Conservation (phyloP, 1,140 invertebrate species). For the Steinernema feltiae region DNA sequence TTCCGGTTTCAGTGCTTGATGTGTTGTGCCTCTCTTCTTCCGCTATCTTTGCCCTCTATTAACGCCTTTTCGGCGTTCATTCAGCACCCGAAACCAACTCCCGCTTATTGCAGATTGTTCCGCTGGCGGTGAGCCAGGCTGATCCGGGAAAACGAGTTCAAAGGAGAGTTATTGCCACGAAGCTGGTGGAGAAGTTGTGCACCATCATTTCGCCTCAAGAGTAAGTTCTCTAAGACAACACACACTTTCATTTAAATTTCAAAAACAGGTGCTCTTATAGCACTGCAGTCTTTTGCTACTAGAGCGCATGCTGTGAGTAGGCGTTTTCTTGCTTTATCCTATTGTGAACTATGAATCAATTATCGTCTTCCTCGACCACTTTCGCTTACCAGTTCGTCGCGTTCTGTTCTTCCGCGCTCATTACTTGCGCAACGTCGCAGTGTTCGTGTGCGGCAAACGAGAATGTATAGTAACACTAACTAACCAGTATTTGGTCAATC, state of each 20-base stretch:
- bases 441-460: neutral
- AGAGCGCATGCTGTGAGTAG: too few species aligned
- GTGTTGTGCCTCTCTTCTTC: neutral
- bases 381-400: neutral
- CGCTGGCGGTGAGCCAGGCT: conserved; percentile 60
- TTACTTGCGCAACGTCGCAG: neutral
- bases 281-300: too few species aligned
- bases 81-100: neutral
- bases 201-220: conserved; percentile 59
- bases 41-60: neutral
- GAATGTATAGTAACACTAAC: neutral
- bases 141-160: conserved; percentile 60
- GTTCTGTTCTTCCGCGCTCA: neutral
- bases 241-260: too few species aligned
- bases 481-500: neutral
- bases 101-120: conserved; percentile 58
- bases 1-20: neutral
- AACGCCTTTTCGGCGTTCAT: neutral
- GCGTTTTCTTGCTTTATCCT: neutral
- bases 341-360: neutral
- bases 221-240: too few species aligned
- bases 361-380: neutral
- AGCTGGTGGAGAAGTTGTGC: conserved; percentile 59
- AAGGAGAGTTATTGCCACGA: conserved; percentile 56
- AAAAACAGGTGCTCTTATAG: too few species aligned